Conservation (phyloP, 2,888 invertebrate genomes). For the Scotopteryx bipunctaria region DNA sequence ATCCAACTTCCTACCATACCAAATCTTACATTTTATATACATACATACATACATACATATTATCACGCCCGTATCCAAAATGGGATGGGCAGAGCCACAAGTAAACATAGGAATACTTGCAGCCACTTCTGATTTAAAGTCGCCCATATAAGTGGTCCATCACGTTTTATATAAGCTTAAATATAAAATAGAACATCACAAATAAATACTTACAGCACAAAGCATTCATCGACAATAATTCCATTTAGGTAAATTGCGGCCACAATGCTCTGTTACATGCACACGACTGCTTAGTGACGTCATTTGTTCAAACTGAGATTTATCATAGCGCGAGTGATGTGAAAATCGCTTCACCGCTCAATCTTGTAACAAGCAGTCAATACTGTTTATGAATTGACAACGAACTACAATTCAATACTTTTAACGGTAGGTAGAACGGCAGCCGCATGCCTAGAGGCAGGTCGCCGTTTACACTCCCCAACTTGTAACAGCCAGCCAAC, state of each 20-base stretch:
- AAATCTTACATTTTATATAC: too few relatives aligned
- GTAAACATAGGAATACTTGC: too few relatives aligned
- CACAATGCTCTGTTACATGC: slow-evolving; percentile 23
- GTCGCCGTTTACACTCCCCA: slow-evolving; percentile 49
- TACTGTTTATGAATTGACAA: neutral
- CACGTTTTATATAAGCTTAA: too few relatives aligned
- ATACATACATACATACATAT: too few relatives aligned
- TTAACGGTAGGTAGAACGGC: too few relatives aligned
- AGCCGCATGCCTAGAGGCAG: neutral
- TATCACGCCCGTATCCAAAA: too few relatives aligned
- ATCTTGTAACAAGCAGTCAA: neutral
- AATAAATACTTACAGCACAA: neutral
- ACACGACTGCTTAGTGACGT: neutral
- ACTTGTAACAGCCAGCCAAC: slow-evolving; percentile 58
- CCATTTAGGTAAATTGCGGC: slow-evolving; percentile 24
- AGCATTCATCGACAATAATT: slow-evolving; percentile 20
- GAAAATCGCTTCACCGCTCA: neutral
- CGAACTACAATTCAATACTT: neutral
- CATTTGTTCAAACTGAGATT: too few relatives aligned
- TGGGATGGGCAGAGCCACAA: too few relatives aligned
- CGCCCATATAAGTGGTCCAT: too few relatives aligned
- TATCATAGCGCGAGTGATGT: neutral
- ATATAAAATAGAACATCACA: neutral
- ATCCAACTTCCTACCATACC: too few relatives aligned
- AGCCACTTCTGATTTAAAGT: too few relatives aligned